Percentiles rank a stretch among this genome's conserved stretches.
Conservation (phyloP, 1,140 invertebrate genomes). For the Meloidogyne hapla region DNA sequence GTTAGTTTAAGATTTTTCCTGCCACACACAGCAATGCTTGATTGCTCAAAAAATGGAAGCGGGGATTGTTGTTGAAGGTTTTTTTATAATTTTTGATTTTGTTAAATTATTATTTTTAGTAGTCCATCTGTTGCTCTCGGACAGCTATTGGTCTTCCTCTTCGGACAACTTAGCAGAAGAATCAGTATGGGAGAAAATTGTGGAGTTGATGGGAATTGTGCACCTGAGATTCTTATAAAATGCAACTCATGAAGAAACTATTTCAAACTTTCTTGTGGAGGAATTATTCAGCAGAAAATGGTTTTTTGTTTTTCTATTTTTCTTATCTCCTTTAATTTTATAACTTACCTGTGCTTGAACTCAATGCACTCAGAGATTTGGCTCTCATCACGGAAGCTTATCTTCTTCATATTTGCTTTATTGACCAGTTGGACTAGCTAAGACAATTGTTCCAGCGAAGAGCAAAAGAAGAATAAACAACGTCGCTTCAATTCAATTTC, state of each 20-base stretch:
- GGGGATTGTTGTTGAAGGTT: too few relatives aligned
- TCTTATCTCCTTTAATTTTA: constrained; percentile 23
- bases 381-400: constrained; percentile 79
- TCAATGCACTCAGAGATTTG: constrained; percentile 86
- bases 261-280: constrained; percentile 93
- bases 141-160: too few relatives aligned
- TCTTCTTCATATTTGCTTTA: constrained; percentile 69
- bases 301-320: constrained; percentile 64
- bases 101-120: too few relatives aligned
- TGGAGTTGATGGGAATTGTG: neutral
- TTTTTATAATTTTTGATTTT: too few relatives aligned
- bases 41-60: too few relatives aligned
- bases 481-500: constrained; percentile 84
- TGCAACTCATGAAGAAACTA: constrained; percentile 73
- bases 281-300: constrained; percentile 90
- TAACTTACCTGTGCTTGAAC: constrained; percentile 73
- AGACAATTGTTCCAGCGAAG: constrained; percentile 16
- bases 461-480: constrained; percentile 23
- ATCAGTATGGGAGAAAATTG: neutral
- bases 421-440: constrained; percentile 68
- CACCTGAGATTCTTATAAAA: constrained; percentile 52
- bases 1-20: too few relatives aligned
- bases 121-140: too few relatives aligned
- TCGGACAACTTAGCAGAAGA: neutral
- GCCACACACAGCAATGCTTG: too few relatives aligned